Conservation (phyloP, 2,113 vertebrate species). For the Ivindomyrus marchei region DNA sequence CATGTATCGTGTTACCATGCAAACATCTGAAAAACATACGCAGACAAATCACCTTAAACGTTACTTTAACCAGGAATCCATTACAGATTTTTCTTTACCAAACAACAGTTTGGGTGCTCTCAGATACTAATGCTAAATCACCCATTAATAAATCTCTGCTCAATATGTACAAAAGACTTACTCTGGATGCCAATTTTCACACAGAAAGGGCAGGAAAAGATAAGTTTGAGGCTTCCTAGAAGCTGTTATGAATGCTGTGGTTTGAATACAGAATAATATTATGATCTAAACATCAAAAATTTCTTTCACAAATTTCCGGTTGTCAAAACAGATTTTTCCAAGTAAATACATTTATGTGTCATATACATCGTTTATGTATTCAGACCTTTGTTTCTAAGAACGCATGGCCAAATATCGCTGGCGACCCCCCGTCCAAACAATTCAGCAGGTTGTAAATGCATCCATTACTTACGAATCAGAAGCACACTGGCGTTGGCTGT, state of each 20-base stretch:
- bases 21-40: neutral
- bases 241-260: neutral
- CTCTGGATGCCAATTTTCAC: neutral
- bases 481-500: conserved; percentile 88
- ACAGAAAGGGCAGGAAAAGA: neutral
- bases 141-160: neutral
- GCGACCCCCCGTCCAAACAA: conserved; percentile 31
- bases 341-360: neutral
- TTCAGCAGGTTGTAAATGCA: conserved; percentile 32
- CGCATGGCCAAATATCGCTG: conserved; percentile 19
- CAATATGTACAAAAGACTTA: neutral
- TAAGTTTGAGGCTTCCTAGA: neutral
- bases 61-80: neutral
- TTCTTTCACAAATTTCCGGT: neutral
- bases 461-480: conserved; percentile 89
- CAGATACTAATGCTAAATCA: neutral
- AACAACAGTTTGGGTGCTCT: neutral
- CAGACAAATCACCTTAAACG: neutral
- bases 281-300: neutral
- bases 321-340: conserved; percentile 42
- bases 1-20: neutral
- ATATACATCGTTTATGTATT: neutral
- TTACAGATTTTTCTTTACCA: neutral
- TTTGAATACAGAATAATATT: neutral
- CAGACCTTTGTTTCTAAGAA: neutral